These are phyloP conservation scores for Megaceryle alcyon DNA, from an alignment of 2,797 vertebrate species.

Conservation along the genomic window DNA sequence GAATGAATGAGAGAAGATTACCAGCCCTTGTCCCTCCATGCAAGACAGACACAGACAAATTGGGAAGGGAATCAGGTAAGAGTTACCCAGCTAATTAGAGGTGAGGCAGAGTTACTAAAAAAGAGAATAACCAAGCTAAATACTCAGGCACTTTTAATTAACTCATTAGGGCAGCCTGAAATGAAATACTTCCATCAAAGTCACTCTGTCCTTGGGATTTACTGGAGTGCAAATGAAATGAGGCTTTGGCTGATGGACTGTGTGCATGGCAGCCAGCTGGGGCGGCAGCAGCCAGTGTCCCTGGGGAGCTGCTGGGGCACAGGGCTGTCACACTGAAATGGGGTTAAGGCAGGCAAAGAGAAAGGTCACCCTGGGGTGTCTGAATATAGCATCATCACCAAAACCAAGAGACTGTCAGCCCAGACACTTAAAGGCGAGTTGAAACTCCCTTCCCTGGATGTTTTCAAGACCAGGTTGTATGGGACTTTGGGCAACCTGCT, in stretches of 20 bases:
- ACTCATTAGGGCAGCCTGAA: neutral
- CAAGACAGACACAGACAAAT: neutral
- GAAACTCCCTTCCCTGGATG: neutral
- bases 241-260: neutral
- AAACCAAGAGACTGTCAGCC: too few species aligned
- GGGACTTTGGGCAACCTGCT: neutral
- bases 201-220: neutral
- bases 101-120: neutral
- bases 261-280: fast-evolving
- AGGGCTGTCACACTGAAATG: fast-evolving
- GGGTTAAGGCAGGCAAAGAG: neutral
- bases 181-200: neutral
- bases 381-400: fast-evolving
- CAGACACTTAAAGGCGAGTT: too few species aligned
- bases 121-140: neutral
- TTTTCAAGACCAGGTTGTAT: neutral
- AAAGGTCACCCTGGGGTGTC: fast-evolving
- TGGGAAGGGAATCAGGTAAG: neutral
- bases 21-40: neutral
- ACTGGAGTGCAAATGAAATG: fast-evolving
- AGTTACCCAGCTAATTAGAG: neutral
- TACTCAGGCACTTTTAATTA: neutral
- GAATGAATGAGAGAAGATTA: neutral
- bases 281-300: too few species aligned
- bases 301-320: neutral